phyloP scores from a whole-genome alignment of 2,888 invertebrate species.

The Sycophila texana region DNA sequence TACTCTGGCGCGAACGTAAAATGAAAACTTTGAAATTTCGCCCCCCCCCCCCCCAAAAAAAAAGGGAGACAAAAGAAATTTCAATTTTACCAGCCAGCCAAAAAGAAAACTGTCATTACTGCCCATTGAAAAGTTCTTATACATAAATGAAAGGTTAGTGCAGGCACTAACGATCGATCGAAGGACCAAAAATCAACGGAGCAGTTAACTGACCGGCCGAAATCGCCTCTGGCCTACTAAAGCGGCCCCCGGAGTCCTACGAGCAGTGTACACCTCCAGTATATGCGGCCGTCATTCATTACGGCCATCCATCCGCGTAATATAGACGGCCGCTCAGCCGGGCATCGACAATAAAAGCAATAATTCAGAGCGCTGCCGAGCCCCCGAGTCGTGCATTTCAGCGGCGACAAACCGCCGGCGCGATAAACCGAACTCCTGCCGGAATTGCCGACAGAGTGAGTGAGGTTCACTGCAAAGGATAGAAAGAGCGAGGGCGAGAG shows the following conservation, averaged over 20 bases:
- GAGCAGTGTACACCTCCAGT: too few species aligned
- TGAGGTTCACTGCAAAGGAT: conserved; percentile 3
- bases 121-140: too few species aligned
- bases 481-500: conserved; percentile 20
- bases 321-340: conserved; percentile 38
- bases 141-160: too few species aligned
- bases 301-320: conserved; percentile 52
- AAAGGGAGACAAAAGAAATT: too few species aligned
- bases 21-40: too few species aligned
- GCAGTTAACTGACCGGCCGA: too few species aligned
- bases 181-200: too few species aligned
- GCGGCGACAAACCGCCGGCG: conserved; percentile 36
- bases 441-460: conserved; percentile 58
- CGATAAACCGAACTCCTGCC: conserved; percentile 41
- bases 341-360: conserved; percentile 54
- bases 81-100: too few species aligned
- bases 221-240: background rate
- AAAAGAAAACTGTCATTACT: too few species aligned
- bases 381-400: conserved; percentile 40
- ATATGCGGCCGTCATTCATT: conserved; percentile 44
- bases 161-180: too few species aligned
- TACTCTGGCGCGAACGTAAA: too few species aligned
- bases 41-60: too few species aligned
- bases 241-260: background rate
- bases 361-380: conserved; percentile 51